Evolutionary conservation across 1,140 invertebrate genomes (phyloP), one percentile per base, ranked within the genome.

Genomic region (Trypoxylus dichotomus): DNA sequence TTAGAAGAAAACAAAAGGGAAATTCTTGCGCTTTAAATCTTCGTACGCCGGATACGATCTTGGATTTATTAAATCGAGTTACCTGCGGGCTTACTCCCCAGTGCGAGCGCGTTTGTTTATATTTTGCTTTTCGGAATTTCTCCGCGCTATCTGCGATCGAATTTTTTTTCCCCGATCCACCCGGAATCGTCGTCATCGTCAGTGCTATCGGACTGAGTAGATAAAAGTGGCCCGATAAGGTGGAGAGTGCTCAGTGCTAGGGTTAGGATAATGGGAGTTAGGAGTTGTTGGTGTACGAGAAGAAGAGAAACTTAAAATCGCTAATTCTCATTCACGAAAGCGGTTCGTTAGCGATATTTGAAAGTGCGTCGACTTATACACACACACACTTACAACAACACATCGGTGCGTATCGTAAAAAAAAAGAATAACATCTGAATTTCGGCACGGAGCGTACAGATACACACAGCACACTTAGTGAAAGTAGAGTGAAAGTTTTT

Each of bases 361-460:
- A 71, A 71, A 71, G 63, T 71, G 63, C 63, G 63, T 71, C 29
- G 1, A 13, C 24, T n/a, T 13, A 24, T 58, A 58, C 2, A 58
- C 32, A 37, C 32, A 37, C 32, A 37, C 32, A 37, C 32, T 7
- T 8, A 37, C n/a, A n/a, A n/a, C n/a, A n/a, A n/a, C 3, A 37
- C 32, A 37, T 37, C 32, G 32, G 32, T 37, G 63, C 29, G 13
- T 19, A 29, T 29, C n/a, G 24, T 71, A 29, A 71, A 24, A 29
- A 71, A 71, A 29, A 25, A 71, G 24, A 71, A n/a, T 71, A 29
- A 71, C 29, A 29, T 29, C 24, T n/a, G 63, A 71, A 71, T 71
- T 71, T 71, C 63, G 63, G 63, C 63, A 8, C 6, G 19, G 47
- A 15, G 15, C 19, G 3, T 54, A 54, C 13, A 19, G 2, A n/a